Evolutionary conservation across 2,888 invertebrate species (phyloP), one percentile per base, ranked within the genome.

Genomic region (Heliothis peltigera): DNA sequence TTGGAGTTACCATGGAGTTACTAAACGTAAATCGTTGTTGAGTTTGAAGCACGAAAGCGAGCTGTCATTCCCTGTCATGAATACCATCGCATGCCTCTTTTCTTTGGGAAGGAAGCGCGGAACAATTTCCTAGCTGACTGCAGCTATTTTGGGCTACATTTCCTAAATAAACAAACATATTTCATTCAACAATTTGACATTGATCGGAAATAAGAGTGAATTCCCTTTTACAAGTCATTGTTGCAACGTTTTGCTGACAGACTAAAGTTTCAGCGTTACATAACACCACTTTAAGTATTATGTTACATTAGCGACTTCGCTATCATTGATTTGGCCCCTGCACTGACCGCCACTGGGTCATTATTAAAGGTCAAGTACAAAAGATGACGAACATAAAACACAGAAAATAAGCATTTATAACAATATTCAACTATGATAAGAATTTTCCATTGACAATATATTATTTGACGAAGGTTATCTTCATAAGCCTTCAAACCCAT

Each of bases 311-410:
- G 69, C 78, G 47, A 49, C 61, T 61, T 46, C 54, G 70, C 68
- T 70, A 71, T 79, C 60, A 79, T 79, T 80, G 75, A 68, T 77
- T 55, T 75, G 69, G 54, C 69, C 58, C 49, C 53, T 32, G 35
- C 10, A 35, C 25, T 67, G 73, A 62, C 68, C 74, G 44, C 42
- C 44, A 8, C 25, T 55, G 46, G 56, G 77, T 59, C 60, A 59
- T 10, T 21, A 32, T 35, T 56, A 75, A 68, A 71, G 74, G 75
- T 75, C 74, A 75, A 74, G 66, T 65, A 65, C 44, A 64, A 54
- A 39, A 64, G 43, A 25, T 58, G 61, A 39, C 47, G 28, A 71
- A 25, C 42, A 19, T 60, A 53, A 48, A 56, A 52, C 17, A 59
- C 48, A 32, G 19, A 47, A 67, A 49, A 22, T n/a, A 8, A 15